A percentile compares a stretch with the other conserved stretches of the same genome.
Evolutionary conservation across 92 coral and sea anemone genomes (phyloP).

Genomic region (Isaurus tuberculatus): DNA sequence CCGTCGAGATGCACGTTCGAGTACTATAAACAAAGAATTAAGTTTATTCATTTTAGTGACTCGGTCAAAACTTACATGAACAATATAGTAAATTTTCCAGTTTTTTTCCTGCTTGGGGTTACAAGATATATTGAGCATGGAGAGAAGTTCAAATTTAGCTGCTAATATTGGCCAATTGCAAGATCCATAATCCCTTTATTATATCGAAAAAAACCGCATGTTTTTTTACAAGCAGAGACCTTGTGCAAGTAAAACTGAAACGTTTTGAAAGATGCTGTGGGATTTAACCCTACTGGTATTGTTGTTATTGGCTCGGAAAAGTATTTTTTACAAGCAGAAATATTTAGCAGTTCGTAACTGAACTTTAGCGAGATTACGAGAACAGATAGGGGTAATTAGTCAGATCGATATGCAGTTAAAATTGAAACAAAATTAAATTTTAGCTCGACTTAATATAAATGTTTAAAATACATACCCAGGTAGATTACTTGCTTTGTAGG

Average conservation of each 20-base stretch:
- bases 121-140: background rate
- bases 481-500: slow-evolving; percentile 91
- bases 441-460: slow-evolving; percentile 6
- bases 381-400: background rate
- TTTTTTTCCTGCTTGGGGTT: background rate
- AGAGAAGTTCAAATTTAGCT: background rate
- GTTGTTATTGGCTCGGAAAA: background rate
- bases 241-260: background rate
- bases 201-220: background rate
- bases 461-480: slow-evolving; percentile 85
- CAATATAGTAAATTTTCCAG: background rate
- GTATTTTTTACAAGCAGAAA: background rate
- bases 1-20: background rate
- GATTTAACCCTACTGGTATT: background rate
- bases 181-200: background rate
- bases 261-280: background rate
- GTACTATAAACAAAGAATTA: background rate
- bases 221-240: background rate
- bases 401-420: background rate
- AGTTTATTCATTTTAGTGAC: background rate
- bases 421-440: background rate
- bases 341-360: background rate
- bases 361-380: background rate
- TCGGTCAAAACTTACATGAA: background rate
- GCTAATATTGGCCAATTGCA: background rate